A percentile compares a stretch with the other conserved stretches of the same genome.
phyloP scores from a whole-genome alignment of 2,888 invertebrate species.

The Adela reaumurella region DNA sequence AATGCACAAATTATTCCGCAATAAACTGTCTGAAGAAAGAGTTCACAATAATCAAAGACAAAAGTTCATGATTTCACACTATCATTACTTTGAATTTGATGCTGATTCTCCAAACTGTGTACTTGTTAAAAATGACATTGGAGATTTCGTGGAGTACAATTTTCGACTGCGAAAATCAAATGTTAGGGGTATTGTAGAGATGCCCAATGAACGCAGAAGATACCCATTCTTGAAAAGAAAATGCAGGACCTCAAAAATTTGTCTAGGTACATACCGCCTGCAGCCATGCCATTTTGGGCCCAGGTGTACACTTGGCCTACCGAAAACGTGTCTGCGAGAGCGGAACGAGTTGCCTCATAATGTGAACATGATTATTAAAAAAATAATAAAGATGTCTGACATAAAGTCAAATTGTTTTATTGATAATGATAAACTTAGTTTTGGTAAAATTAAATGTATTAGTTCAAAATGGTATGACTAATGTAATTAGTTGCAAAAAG shows the following conservation, averaged over 20 bases:
- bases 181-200: conserved; percentile 1
- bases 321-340: too few species aligned
- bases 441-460: too few species aligned
- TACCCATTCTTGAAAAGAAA: conserved; percentile 1
- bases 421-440: too few species aligned
- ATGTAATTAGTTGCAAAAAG: too few species aligned
- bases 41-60: conserved; percentile 1
- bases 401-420: too few species aligned
- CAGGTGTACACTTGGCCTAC: conserved; percentile 3
- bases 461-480: too few species aligned
- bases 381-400: too few species aligned
- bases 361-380: too few species aligned
- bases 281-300: neutral
- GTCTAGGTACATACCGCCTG: conserved; percentile 2
- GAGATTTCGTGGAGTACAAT: conserved; percentile 1
- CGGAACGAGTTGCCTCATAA: too few species aligned
- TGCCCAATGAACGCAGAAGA: neutral
- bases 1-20: too few species aligned
- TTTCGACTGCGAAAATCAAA: conserved; percentile 3
- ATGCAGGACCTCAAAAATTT: too few species aligned
- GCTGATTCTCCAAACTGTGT: conserved; percentile 1
- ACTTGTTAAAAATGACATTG: conserved; percentile 1
- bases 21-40: conserved; percentile 1
- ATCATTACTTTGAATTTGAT: too few species aligned
- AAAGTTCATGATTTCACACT: conserved; percentile 3